Evolutionary conservation across 2,888 invertebrate genomes (phyloP), one percentile per base, ranked within the genome.

Genomic region (Trichopria drosophilae): DNA sequence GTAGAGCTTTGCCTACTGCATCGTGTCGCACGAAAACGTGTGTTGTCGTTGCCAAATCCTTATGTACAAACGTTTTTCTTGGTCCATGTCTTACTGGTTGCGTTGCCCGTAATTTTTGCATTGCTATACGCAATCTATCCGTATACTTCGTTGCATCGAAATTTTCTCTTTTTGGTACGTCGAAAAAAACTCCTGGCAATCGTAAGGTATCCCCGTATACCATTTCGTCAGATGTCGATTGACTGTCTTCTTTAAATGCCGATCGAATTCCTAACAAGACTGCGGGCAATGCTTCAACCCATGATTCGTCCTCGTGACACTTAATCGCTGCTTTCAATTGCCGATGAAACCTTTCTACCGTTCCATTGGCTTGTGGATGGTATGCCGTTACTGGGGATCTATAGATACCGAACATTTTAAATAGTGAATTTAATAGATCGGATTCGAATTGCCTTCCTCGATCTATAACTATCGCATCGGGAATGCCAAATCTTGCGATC

Each of bases 161-260:
- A 22, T 2, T 19, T 13, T 6, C 15, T 15, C 16, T 18, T 35
- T 4, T 10, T 6, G n/a, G 16, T 10, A 19, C 6, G 12, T 12
- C 36, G 2, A 66, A 53, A 34, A 66, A 63, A 23, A 63, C 61
- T 1, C 62, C 61, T 0, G 64, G 62, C 10, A 63, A 50, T 4
- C 60, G 58, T 2, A 31, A 7, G 2, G 31, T 12, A 15, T 31
- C 31, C n/a, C 31, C 12, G n/a, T 31, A 31, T 6, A 31, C 2
- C 4, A 12, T 13, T 10, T 31, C n/a, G n/a, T n/a, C n/a, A n/a
- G n/a, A n/a, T n/a, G n/a, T n/a, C n/a, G n/a, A n/a, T n/a, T n/a
- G n/a, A n/a, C n/a, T n/a, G n/a, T n/a, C 18, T 9, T 18, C 18
- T 4, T 15, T 5, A 10, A n/a, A 35, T 2, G 35, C 19, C 22